A percentile compares a stretch with the other conserved stretches of the same genome.
Conservation (phyloP, 2,888 invertebrate genomes). For the Toxonevra muliebris region DNA sequence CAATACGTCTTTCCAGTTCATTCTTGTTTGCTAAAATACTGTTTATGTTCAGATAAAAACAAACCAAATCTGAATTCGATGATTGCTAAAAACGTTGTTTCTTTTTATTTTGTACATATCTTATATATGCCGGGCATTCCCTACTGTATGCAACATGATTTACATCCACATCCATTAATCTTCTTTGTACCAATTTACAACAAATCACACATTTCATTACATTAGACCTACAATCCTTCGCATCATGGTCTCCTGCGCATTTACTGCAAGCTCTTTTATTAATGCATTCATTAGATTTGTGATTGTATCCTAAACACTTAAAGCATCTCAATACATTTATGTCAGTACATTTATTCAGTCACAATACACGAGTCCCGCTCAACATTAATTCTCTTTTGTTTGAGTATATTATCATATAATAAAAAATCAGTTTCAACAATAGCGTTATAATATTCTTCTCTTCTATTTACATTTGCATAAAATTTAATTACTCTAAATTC, state of each 20-base stretch:
- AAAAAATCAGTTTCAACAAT: background rate
- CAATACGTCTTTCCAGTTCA: background rate
- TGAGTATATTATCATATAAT: background rate
- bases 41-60: too few species aligned
- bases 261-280: conserved; percentile 5
- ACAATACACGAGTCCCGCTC: too few species aligned
- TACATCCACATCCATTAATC: too few species aligned
- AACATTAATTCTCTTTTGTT: too few species aligned
- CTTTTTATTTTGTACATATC: too few species aligned
- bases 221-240: background rate
- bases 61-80: too few species aligned
- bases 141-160: background rate
- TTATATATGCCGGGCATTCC: background rate
- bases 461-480: conserved; percentile 3
- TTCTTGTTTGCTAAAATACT: background rate
- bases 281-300: background rate
- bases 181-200: background rate
- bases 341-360: too few species aligned
- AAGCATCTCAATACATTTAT: too few species aligned
- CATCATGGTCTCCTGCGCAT: conserved; percentile 1
- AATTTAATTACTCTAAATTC: conserved; percentile 18
- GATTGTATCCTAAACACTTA: conserved; percentile 5
- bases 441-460: conserved; percentile 19
- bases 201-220: background rate
- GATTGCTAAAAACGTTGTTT: too few species aligned